These are phyloP conservation scores for Hycleus cichorii DNA, from an alignment of 1,140 invertebrate genomes.

Conservation along the genomic window DNA sequence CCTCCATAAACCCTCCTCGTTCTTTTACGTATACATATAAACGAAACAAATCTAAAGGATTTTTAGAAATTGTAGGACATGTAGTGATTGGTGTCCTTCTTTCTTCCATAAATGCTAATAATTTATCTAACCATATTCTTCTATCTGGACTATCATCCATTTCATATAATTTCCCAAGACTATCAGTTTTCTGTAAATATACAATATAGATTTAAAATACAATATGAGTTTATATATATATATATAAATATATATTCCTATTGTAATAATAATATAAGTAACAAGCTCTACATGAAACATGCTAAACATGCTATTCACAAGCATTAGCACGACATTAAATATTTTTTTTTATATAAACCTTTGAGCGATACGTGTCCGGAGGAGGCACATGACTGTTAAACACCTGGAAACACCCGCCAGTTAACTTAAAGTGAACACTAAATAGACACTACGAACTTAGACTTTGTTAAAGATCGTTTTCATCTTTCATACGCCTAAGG, in stretches of 20 bases:
- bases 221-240: not conserved
- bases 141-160: conserved; percentile 93
- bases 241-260: no score
- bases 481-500: no score
- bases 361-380: conserved; percentile 82
- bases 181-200: conserved; percentile 73
- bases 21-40: conserved; percentile 93
- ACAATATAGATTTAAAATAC: conserved; percentile 12
- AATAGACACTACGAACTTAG: conserved; percentile 12
- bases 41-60: conserved; percentile 93
- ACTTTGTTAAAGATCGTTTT: not conserved
- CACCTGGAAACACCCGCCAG: conserved; percentile 59
- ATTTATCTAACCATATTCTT: conserved; percentile 82
- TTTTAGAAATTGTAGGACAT: conserved; percentile 96
- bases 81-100: conserved; percentile 84
- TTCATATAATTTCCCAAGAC: conserved; percentile 88
- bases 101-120: conserved; percentile 91
- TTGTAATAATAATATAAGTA: not conserved
- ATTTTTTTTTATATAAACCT: conserved; percentile 56
- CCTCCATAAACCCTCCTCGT: conserved; percentile 94
- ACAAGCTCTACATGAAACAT: conserved; percentile 23
- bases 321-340: conserved; percentile 30
- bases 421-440: conserved; percentile 24
- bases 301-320: conserved; percentile 31
- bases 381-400: conserved; percentile 87